Evolutionary conservation across 2,797 vertebrate species (phyloP), one percentile per base, ranked within the genome.

Genomic region (Squalus acanthias): DNA sequence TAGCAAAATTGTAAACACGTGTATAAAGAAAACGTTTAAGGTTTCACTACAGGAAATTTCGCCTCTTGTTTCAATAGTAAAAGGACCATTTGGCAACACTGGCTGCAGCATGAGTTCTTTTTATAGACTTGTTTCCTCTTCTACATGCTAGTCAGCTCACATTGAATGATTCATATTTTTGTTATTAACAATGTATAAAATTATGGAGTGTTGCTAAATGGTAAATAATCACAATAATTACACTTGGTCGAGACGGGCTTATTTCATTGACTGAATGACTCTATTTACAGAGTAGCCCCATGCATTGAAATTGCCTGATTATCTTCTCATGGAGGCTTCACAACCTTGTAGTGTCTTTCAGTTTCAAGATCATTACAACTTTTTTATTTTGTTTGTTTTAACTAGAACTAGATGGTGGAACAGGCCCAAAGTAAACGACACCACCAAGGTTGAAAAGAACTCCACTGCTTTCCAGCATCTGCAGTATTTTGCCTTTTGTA

Each of bases 221-320:
- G 82, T 50, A 85, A 50, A 22, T 85, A 50, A 85, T 85, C 82
- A 50, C 20, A 85, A 50, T 85, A 22, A 39, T 50, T 85, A 85
- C 46, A 50, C 46, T 85, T 85, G 82, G 39, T 85, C 8, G 82
- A 85, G 82, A 50, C 20, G 7, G 17, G 46, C 46, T 50, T 85
- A 85, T 9, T 17, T 85, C 82, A 85, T 15, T 85, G 39, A 85
- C 79, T 85, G 17, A 85, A 50, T 50, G 39, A 50, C 46, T 85
- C 82, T 50, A 50, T 50, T 85, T 50, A 5, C 39, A 85, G 82
- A 50, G 22, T 85, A 39, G 82, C 46, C 15, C 82, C 82, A 85
- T 50, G 82, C 39, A 85, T 85, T 85, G 82, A 24, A 85, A 85
- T 85, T 85, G 82, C 82, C 82, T 85, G 82, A 85, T 50, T 50